Conservation (phyloP, 2,888 invertebrate genomes). For the Caenorhabditis uteleia region DNA sequence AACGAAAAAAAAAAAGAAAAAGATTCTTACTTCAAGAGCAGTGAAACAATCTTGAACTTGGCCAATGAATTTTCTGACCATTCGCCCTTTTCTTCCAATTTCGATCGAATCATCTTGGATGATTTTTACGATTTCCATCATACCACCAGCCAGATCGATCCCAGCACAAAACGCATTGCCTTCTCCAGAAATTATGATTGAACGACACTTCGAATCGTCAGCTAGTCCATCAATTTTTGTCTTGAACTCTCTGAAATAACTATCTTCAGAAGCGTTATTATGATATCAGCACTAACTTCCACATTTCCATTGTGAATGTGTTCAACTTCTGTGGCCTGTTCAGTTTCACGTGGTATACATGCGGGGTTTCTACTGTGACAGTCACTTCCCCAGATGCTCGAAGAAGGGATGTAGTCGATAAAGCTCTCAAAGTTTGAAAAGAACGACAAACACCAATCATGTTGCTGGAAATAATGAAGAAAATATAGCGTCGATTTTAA, state of each 20-base stretch:
- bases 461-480: too few relatives aligned
- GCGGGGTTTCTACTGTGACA: constrained; percentile 18
- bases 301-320: constrained; percentile 60
- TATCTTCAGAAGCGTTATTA: too few relatives aligned
- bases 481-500: too few relatives aligned
- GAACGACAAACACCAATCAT: too few relatives aligned
- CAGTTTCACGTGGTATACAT: constrained; percentile 57
- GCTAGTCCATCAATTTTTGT: constrained; percentile 82
- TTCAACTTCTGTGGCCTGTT: constrained; percentile 64
- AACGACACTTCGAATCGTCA: constrained; percentile 82
- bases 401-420: not conserved
- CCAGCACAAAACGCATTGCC: constrained; percentile 89
- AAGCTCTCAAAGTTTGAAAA: too few relatives aligned
- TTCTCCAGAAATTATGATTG: constrained; percentile 83
- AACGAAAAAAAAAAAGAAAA: not conserved
- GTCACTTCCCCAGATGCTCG: not conserved
- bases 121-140: constrained; percentile 40
- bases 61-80: constrained; percentile 33
- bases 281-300: constrained; percentile 37
- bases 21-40: constrained; percentile 37
- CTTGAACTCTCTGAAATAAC: constrained; percentile 78
- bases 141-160: constrained; percentile 76
- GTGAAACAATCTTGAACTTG: constrained; percentile 46
- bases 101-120: constrained; percentile 46
- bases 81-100: constrained; percentile 45